phyloP scores from a whole-genome alignment of 2,888 invertebrate species.

The Lasioglossum zephyrum region DNA sequence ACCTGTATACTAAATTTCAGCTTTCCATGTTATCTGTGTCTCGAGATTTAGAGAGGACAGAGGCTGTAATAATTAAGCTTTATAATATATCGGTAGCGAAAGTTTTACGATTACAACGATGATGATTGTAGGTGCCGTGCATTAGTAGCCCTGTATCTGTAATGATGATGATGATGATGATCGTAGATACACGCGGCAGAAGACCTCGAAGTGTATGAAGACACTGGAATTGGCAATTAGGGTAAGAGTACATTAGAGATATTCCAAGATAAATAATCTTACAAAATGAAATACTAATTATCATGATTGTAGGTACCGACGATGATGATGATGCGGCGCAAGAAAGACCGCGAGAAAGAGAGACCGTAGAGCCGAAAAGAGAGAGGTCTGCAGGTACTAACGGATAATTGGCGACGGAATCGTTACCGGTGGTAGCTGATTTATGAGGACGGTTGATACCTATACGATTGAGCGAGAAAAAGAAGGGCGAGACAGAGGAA shows the following conservation, averaged over 20 bases:
- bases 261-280: neutral
- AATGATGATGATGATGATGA: neutral
- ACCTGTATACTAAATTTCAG: too few relatives aligned
- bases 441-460: neutral
- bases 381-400: neutral
- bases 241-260: neutral
- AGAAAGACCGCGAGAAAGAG: neutral
- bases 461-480: constrained; percentile 10
- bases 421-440: constrained; percentile 12
- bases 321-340: neutral
- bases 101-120: neutral
- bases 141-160: neutral
- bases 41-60: too few relatives aligned
- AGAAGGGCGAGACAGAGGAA: constrained; percentile 10
- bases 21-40: too few relatives aligned
- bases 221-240: neutral
- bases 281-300: neutral
- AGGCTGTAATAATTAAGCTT: neutral
- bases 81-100: neutral
- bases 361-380: neutral
- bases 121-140: neutral
- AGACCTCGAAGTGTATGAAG: neutral
- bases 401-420: neutral
- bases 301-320: neutral
- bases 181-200: neutral